A percentile compares a stretch with the other conserved stretches of the same genome.
Conservation (phyloP, 2,113 vertebrate genomes). For the Coregonus clupeaformis region DNA sequence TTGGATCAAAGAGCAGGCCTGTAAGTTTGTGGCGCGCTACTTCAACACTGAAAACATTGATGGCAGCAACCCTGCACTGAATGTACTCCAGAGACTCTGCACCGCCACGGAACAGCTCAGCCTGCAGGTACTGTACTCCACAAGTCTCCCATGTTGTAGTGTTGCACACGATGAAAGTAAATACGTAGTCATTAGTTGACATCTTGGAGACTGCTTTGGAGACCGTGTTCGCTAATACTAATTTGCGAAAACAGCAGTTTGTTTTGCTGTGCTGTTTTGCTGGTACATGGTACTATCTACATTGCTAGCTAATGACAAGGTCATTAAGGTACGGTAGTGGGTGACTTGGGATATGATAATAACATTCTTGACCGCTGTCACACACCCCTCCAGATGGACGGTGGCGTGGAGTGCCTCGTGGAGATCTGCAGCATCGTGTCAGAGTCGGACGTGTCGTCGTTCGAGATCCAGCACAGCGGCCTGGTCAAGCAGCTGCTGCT, state of each 20-base stretch:
- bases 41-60: conserved; percentile 98
- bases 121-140: conserved; percentile 82
- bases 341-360: too few species aligned
- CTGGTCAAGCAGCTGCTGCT: conserved; percentile 95
- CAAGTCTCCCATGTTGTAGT: background rate
- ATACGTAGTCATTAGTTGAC: too few species aligned
- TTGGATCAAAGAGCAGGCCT: conserved; percentile 98
- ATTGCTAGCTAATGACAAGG: too few species aligned
- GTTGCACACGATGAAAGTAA: too few species aligned
- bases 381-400: conserved; percentile 81
- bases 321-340: too few species aligned
- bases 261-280: too few species aligned
- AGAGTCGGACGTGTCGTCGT: conserved; percentile 97
- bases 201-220: too few species aligned
- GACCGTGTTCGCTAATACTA: too few species aligned
- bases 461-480: conserved; percentile 99
- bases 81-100: conserved; percentile 99
- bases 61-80: conserved; percentile 94
- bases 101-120: conserved; percentile 96
- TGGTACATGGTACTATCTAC: too few species aligned
- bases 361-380: background rate
- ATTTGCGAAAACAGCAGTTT: too few species aligned
- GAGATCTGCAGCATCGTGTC: conserved; percentile 98
- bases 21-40: conserved; percentile 95
- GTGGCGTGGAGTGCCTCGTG: conserved; percentile 95